Conservation (phyloP, 2,888 invertebrate species). For the Osmoderma eremita region DNA sequence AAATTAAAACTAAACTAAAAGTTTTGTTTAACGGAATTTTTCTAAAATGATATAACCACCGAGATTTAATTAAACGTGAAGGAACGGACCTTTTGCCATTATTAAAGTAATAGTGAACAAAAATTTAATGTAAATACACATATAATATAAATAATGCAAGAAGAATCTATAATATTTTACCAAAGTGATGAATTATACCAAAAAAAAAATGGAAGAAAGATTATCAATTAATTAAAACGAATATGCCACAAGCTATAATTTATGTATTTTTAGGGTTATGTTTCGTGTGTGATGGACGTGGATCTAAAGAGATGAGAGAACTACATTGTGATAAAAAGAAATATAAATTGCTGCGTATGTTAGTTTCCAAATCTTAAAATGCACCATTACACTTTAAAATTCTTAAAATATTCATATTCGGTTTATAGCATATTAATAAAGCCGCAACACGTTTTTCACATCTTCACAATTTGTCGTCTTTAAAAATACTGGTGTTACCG, state of each 20-base stretch:
- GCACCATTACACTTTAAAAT: too few species aligned
- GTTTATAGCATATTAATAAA: too few species aligned
- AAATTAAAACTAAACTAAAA: too few species aligned
- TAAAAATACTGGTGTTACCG: background rate
- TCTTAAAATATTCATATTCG: too few species aligned
- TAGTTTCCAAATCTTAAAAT: too few species aligned
- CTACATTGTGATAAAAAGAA: background rate
- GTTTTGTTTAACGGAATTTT: background rate
- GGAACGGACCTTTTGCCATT: slow-evolving; percentile 1
- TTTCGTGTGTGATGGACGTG: background rate
- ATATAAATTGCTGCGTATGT: background rate
- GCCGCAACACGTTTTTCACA: too few species aligned
- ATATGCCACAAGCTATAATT: too few species aligned
- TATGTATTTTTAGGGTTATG: too few species aligned
- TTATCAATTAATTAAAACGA: slow-evolving; percentile 6
- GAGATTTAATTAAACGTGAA: background rate
- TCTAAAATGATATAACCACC: background rate
- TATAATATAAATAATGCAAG: slow-evolving; percentile 8
- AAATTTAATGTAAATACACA: slow-evolving; percentile 35
- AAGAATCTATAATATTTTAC: slow-evolving; percentile 19
- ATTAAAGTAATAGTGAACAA: background rate
- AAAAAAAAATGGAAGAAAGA: slow-evolving; percentile 7
- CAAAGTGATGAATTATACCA: slow-evolving; percentile 31
- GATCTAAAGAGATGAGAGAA: background rate
- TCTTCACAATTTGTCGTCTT: background rate